Base-by-base conservation (phyloP, 1,140 invertebrate species). In the Metaphire vulgaris region DNA sequence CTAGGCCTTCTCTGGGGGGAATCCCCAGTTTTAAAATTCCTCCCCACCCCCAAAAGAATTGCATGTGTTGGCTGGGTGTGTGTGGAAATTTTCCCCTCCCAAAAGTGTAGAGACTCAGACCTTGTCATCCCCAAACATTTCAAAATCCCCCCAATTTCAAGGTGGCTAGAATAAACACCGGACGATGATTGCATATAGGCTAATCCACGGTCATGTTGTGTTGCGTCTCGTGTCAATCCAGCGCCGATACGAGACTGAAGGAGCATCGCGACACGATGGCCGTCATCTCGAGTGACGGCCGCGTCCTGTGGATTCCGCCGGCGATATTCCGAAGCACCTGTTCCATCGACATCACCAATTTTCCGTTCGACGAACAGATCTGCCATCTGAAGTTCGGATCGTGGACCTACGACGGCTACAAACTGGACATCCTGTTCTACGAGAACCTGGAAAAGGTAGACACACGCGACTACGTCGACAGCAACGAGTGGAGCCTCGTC, bases 321-420 rank as follows among this genome's bases (percentile, higher is more conserved):
- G 95, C 96, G 1, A 97, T 98, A 83, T 98, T 97, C 85, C 98
- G 98, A 85, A 96, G 94, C 1, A 96, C 94, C 6, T 98, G 96
- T 70, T 65, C 75, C 64, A 79, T 80, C 75, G 94, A 97, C 83
- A 97, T 97, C 69, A 71, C 41, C n/a, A 32, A 79, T 41, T 80
- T 80, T 41, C 79, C 76, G 2, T 79, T 79, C 69, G 76, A 77
- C 34, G 75, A 74, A 26, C 78, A 80, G 76, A 74, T 66, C 6
- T 83, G 81, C 66, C 70, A 66, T 28, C 73, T 82, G 77, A 82
- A 81, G 66, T 83, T 83, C 75, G 84, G 86, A 1, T 71, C 67
- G 1, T 85, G 83, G 83, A 90, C 90, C 2, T 89, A 90, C 79
- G 83, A 88, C 77, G 89, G 88, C 1, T 82, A 88, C 29, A 86